Base-by-base conservation (phyloP, 1,140 invertebrate genomes). In the Drosophila eugracilis region DNA sequence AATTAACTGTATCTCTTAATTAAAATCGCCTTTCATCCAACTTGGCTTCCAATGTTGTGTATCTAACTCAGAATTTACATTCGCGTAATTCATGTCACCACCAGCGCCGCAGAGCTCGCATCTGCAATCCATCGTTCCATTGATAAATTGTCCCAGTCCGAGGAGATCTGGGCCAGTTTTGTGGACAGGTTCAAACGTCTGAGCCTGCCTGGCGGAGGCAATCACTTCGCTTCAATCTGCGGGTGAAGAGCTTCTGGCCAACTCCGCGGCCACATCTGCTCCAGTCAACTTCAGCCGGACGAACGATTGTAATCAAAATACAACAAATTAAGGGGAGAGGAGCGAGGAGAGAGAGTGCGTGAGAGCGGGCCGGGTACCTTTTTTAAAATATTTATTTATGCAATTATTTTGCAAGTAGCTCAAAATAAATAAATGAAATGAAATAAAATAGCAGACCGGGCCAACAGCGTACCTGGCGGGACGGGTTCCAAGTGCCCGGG, bases 381-480 rank as follows among this genome's bases (percentile, higher is more conserved):
- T 88, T 74, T 90, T 90, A 90, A 90, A 90, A 90, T 90, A 90
- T 90, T 90, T 90, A 90, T 90, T 90, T 90, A 90, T 90, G 88
- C 88, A 90, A 90, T 90, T 90, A 90, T 90, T 90, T 90, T 90
- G 88, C 88, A 90, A 90, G 88, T 90, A 90, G 88, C 86, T 90
- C 83, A 86, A 89, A 90, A 90, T 90, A 90, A 90, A 90, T 90
- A 90, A 90, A 90, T 90, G 86, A 90, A 89, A 89, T 89, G 85
- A 90, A 90, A 89, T 84, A 72, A 84, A 84, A 90, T 78, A 78
- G 75, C 83, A 75, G 44, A 47, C 72, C 45, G 42, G 63, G 39
- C 32, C 28, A 44, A 36, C 55, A 41, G 53, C 48, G 71, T 55
- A 44, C 57, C 54, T 47, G 49, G n/a, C n/a, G n/a, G 34, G 69